phyloP scores from a whole-genome alignment of 2,797 vertebrate genomes.

The Takifugu ocellatus region DNA sequence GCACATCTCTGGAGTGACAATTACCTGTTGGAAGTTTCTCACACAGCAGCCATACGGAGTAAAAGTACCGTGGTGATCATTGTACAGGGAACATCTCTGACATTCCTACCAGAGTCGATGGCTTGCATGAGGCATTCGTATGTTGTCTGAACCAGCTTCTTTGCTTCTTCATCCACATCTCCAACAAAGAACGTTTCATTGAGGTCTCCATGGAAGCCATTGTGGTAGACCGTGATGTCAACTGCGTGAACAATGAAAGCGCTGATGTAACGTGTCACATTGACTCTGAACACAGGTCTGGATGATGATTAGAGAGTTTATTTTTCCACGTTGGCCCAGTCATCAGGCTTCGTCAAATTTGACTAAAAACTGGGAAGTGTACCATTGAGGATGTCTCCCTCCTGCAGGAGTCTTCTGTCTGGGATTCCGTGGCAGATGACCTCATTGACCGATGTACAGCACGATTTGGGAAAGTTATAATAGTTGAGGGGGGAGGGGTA shows the following conservation, averaged over 20 bases:
- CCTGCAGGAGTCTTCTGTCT: conserved; percentile 89
- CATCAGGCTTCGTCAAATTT: no score
- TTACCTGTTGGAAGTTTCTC: no score
- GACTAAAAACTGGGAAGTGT: conserved; percentile 44
- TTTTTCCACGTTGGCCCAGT: background rate
- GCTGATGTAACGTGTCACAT: no score
- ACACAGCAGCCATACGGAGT: no score
- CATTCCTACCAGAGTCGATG: conserved; percentile 88
- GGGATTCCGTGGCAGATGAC: conserved; percentile 99
- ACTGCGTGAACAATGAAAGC: conserved; percentile 70
- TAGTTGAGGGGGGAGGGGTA: conserved; percentile 99
- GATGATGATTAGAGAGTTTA: background rate
- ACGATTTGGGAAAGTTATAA: conserved; percentile 99
- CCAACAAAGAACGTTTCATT: conserved; percentile 97
- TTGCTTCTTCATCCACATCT: conserved; percentile 90
- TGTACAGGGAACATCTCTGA: no score
- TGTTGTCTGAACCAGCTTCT: conserved; percentile 91
- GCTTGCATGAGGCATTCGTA: conserved; percentile 99
- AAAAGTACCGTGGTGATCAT: background rate
- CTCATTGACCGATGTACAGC: conserved; percentile 98
- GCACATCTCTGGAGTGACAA: background rate
- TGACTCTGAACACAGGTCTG: no score
- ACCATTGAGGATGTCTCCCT: conserved; percentile 98
- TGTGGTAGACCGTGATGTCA: conserved; percentile 98
- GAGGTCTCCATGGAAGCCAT: conserved; percentile 96